Evolutionary conservation across 2,888 invertebrate species (phyloP).

Genomic region (Parnassius orleans): DNA sequence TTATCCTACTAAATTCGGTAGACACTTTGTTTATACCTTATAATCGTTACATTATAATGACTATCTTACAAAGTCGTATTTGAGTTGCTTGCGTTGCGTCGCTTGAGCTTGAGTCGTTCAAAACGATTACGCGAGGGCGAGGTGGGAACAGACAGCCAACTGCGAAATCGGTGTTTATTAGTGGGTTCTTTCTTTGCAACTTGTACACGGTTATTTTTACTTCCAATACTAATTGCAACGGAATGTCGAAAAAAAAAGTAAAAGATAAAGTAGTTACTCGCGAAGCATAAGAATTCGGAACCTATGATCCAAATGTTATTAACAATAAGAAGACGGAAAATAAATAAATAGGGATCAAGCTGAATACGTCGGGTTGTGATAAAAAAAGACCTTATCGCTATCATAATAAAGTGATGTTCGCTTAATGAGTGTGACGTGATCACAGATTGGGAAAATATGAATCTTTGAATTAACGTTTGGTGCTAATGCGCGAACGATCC

Average conservation of each 20-base stretch:
- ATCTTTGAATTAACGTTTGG: conserved; percentile 47
- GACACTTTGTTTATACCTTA: conserved; percentile 33
- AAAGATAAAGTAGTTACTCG: conserved; percentile 28
- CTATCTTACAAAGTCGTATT: conserved; percentile 46
- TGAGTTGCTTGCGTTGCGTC: conserved; percentile 72
- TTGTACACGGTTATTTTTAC: conserved; percentile 33
- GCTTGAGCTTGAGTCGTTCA: conserved; percentile 66
- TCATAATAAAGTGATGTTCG: conserved; percentile 51
- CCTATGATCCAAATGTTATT: conserved; percentile 46
- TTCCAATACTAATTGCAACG: conserved; percentile 32
- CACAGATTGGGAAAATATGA: conserved; percentile 55
- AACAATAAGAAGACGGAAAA: conserved; percentile 72
- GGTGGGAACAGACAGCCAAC: conserved; percentile 54
- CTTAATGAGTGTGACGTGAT: conserved; percentile 39
- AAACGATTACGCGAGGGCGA: conserved; percentile 76
- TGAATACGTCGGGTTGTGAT: conserved; percentile 53
- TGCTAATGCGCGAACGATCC: conserved; percentile 50
- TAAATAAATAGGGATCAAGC: conserved; percentile 75
- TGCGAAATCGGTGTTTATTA: too few species aligned
- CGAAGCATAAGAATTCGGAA: conserved; percentile 2
- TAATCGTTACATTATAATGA: conserved; percentile 30
- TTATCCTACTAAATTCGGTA: conserved; percentile 60
- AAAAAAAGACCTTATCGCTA: conserved; percentile 54
- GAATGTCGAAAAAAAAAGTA: conserved; percentile 34
- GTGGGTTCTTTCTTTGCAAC: conserved; percentile 58